Evolutionary conservation across 2,797 vertebrate species (phyloP), one percentile per base, ranked within the genome.

Genomic region (Pelochelys cantorii): DNA sequence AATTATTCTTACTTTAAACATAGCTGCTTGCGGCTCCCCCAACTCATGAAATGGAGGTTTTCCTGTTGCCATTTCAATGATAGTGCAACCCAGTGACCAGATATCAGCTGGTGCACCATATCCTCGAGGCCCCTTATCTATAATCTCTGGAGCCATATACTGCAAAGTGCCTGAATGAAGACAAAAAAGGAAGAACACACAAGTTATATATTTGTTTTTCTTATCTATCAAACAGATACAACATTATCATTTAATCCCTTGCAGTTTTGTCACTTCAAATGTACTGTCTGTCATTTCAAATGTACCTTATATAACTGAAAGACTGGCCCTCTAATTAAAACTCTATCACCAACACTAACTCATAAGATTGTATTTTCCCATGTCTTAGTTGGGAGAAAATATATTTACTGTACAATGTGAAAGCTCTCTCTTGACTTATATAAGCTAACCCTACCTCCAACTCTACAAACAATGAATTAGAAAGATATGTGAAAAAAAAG

Each of bases 71-170:
- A 98, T 98, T 97, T 98, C 98, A 90, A 98, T 98, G 88, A 98
- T 94, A 27, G 98, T 98, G 81, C 98, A 98, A 79, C 98, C 98
- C 87, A 98, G 93, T 29, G 98, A 98, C 98, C 98, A 98, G 94
- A 98, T 98, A 85, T 98, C 98, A 86, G 98, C 98, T 9, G 98
- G 97, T 27, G 98, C 97, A 15, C 98, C 98, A 0, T 98, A 98
- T 10, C 98, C 98, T 22, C 96, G 96, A 83, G 98, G 97, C 37
- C 98, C 98, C 90, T 97, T 98, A 88, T 98, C 97, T 0, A 98
- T 98, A 71, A 98, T 98, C 96, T 98, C 98, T 84, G 98, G 98
- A 79, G 98, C 98, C 98, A 98, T 98, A 88, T 98, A 98, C 89
- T 98, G 98, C 89, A 98, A 95, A 9, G 98, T 98, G 48, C 98